Evolutionary conservation across 1,140 invertebrate species (phyloP).

Genomic region (Pararge aegeria): DNA sequence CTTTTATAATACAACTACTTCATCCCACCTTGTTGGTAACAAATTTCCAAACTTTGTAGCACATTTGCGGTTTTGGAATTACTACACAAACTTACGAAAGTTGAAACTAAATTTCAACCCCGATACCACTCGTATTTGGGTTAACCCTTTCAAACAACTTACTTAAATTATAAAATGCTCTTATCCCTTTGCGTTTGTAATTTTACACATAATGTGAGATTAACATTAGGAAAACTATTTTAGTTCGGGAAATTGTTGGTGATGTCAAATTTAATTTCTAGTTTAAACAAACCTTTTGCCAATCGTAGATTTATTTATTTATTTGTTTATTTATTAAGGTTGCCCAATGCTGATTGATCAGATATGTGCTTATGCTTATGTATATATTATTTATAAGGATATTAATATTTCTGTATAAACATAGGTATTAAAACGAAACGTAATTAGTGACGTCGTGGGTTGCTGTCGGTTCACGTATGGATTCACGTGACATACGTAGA

Average conservation of each 20-base stretch:
- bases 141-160: slow-evolving; percentile 43
- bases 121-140: slow-evolving; percentile 37
- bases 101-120: slow-evolving; percentile 44
- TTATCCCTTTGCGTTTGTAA: slow-evolving; percentile 20
- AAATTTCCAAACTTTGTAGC: slow-evolving; percentile 40
- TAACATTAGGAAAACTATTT: neutral
- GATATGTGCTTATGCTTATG: too few relatives aligned
- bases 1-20: neutral
- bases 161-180: slow-evolving; percentile 48
- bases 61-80: slow-evolving; percentile 43
- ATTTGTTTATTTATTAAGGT: too few relatives aligned
- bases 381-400: too few relatives aligned
- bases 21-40: slow-evolving; percentile 30
- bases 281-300: too few relatives aligned
- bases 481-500: too few relatives aligned
- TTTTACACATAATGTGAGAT: neutral
- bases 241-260: neutral
- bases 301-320: too few relatives aligned
- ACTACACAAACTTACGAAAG: slow-evolving; percentile 38
- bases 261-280: neutral
- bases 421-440: too few relatives aligned
- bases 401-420: too few relatives aligned
- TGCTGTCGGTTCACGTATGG: too few relatives aligned
- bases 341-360: too few relatives aligned
- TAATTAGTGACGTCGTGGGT: too few relatives aligned